Evolutionary conservation across 1,140 invertebrate species (phyloP).

Genomic region (Capitella teleta): DNA sequence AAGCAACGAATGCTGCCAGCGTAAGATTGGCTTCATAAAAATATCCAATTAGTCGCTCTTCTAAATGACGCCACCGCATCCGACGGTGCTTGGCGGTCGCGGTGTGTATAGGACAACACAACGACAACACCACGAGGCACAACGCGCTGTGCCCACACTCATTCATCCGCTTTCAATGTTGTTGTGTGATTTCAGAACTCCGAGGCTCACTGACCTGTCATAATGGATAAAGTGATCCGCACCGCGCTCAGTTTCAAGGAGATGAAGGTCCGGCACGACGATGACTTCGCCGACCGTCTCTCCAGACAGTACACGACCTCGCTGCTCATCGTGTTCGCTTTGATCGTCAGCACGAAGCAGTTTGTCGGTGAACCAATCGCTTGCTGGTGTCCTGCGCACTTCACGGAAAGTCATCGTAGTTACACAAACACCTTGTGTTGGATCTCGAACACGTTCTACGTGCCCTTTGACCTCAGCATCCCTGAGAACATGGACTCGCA

Average conservation of each 20-base stretch:
- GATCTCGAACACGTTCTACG: slow-evolving; percentile 44
- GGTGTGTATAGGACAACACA: no score
- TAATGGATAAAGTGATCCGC: slow-evolving; percentile 8
- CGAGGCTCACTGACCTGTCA: no score
- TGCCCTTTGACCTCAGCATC: slow-evolving; percentile 29
- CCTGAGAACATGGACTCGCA: slow-evolving; percentile 13
- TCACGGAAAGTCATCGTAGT: slow-evolving; percentile 41
- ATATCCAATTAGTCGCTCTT: no score
- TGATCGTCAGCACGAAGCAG: slow-evolving; percentile 46
- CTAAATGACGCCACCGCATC: no score
- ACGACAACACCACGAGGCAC: no score
- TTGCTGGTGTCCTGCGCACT: slow-evolving; percentile 38
- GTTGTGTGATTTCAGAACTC: no score
- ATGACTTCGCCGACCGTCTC: slow-evolving; percentile 47
- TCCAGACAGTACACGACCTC: slow-evolving; percentile 47
- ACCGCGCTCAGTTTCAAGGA: slow-evolving; percentile 11
- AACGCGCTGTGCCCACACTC: no score
- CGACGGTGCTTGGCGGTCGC: no score
- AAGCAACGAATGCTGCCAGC: no score
- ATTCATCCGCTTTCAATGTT: no score
- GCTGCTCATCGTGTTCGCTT: slow-evolving; percentile 44
- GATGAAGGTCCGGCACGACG: slow-evolving; percentile 43
- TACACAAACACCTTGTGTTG: slow-evolving; percentile 41
- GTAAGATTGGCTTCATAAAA: no score
- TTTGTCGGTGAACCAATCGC: slow-evolving; percentile 49